A percentile compares a stretch with the other conserved stretches of the same genome.
Conservation (phyloP, 2,797 vertebrate genomes). For the Anomalospiza imberbis region DNA sequence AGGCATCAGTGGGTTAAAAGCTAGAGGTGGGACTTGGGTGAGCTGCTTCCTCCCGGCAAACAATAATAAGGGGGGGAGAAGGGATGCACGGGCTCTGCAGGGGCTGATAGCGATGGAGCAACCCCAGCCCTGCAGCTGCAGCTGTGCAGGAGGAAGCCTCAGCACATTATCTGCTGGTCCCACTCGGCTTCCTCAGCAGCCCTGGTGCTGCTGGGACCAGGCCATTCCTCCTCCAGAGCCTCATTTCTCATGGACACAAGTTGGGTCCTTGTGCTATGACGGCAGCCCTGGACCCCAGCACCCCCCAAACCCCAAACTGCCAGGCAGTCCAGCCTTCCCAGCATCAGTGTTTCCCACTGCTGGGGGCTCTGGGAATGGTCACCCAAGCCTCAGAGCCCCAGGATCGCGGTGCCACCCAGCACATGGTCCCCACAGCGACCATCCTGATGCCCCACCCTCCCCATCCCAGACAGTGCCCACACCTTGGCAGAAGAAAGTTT, state of each 20-base stretch:
- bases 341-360: neutral
- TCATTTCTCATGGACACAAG: neutral
- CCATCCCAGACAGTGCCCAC: neutral
- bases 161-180: conserved; percentile 16
- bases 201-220: neutral
- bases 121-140: neutral
- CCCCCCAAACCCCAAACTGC: neutral
- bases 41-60: conserved; percentile 24
- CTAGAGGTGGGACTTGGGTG: neutral
- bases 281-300: neutral
- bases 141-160: neutral
- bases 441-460: neutral
- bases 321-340: neutral
- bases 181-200: conserved; percentile 3
- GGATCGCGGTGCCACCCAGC: accelerated
- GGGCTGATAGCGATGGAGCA: neutral
- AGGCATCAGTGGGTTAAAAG: conserved; percentile 34
- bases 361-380: neutral
- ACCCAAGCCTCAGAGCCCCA: neutral
- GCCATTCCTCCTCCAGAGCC: neutral
- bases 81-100: neutral
- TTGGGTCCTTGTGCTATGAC: neutral
- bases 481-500: neutral
- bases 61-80: conserved; percentile 4
- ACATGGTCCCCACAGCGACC: neutral